Conservation (phyloP, 2,113 vertebrate species). For the Corvus moneduloides region DNA sequence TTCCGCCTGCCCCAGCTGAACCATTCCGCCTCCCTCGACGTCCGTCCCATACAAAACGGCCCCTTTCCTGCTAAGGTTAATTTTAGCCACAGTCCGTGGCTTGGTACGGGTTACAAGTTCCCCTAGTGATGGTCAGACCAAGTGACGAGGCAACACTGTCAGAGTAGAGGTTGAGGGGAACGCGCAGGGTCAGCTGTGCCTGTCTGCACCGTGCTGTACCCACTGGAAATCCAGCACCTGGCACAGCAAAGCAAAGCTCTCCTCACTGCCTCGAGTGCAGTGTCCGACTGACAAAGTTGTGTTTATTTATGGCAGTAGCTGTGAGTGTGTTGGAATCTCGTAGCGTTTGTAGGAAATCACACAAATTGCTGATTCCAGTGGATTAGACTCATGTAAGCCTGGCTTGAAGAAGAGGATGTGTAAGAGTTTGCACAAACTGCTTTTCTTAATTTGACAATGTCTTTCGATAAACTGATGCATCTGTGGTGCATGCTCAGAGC, state of each 20-base stretch:
- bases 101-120: background rate
- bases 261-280: background rate
- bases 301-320: background rate
- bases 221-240: background rate
- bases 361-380: background rate
- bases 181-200: too few species aligned
- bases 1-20: background rate
- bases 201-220: fast-evolving
- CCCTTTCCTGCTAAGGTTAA: background rate
- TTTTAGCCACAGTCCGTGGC: fast-evolving
- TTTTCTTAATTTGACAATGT: background rate
- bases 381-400: background rate
- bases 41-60: background rate
- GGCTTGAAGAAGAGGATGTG: background rate
- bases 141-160: fast-evolving
- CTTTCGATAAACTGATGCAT: background rate
- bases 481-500: background rate
- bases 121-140: background rate
- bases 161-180: fast-evolving
- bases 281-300: background rate
- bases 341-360: background rate
- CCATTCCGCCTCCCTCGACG: background rate
- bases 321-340: background rate
- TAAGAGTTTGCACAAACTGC: background rate
- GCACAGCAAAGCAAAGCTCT: background rate